Evolutionary conservation across 2,797 vertebrate genomes (phyloP).

Genomic region (Acipenser transmontanus): DNA sequence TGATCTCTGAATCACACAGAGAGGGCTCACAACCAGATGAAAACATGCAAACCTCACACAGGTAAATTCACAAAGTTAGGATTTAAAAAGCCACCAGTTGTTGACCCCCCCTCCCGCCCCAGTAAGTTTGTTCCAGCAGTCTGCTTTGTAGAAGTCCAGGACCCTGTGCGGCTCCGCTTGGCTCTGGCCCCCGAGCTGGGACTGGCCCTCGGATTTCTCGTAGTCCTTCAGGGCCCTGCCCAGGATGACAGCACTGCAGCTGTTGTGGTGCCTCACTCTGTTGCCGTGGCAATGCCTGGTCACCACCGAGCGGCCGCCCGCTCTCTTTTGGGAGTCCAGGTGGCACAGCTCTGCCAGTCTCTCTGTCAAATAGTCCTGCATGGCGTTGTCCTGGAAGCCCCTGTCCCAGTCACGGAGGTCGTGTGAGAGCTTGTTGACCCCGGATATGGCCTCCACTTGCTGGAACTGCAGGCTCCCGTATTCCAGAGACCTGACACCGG

Average conservation of each 20-base stretch:
- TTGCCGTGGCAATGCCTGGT: not conserved
- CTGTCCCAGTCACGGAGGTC: not conserved
- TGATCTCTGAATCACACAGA: too few relatives aligned
- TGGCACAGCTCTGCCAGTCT: constrained; percentile 32
- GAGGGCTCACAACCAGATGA: too few relatives aligned
- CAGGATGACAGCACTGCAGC: constrained; percentile 7
- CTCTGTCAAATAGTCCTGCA: constrained; percentile 36
- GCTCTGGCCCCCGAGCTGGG: fast-evolving
- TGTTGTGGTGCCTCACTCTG: constrained; percentile 13
- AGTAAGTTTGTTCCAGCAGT: constrained; percentile 28
- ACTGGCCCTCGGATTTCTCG: fast-evolving
- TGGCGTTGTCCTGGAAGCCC: constrained; percentile 28
- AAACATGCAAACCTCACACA: too few relatives aligned
- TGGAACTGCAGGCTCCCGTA: constrained; percentile 7
- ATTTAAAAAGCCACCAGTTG: constrained; percentile 7
- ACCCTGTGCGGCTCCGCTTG: not conserved
- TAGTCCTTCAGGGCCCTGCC: fast-evolving
- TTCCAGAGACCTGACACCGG: not conserved
- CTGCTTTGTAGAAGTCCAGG: constrained; percentile 6
- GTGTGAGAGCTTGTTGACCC: not conserved
- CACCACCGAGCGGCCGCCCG: not conserved
- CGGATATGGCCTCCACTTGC: not conserved
- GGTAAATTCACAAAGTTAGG: not conserved
- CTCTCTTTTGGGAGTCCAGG: not conserved
- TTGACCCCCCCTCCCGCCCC: not conserved